Percentiles rank a stretch among this genome's conserved stretches.
phyloP scores from a whole-genome alignment of 30 jellyfish, hydroid and myxozoan genomes.

The Morbakka virulenta region DNA sequence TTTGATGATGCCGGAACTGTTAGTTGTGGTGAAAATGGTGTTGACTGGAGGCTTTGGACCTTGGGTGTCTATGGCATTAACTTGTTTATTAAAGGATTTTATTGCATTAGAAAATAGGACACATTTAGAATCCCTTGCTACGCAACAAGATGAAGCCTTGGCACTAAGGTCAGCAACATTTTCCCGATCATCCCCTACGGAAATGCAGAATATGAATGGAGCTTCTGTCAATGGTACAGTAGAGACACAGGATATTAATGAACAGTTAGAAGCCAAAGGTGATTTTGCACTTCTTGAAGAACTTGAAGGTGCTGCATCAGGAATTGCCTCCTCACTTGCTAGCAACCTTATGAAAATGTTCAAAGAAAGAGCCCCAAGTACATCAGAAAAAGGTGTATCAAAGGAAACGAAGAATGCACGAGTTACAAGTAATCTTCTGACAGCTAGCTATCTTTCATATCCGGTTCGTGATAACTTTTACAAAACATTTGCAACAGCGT shows the following conservation, averaged over 20 bases:
- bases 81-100: neutral
- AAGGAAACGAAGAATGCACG: neutral
- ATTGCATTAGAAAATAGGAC: neutral
- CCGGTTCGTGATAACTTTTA: neutral
- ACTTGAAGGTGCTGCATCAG: conserved; percentile 3
- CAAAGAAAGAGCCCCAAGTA: conserved; percentile 30
- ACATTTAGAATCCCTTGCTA: neutral
- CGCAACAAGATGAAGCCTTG: neutral
- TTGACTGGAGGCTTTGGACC: neutral
- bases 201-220: neutral
- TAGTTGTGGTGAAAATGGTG: neutral
- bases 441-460: neutral
- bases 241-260: neutral
- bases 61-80: neutral
- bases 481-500: neutral
- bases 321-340: conserved; percentile 56
- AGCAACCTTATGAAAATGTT: conserved; percentile 43
- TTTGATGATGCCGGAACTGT: neutral
- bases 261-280: neutral
- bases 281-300: neutral
- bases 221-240: neutral
- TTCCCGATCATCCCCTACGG: too few species aligned
- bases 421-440: neutral
- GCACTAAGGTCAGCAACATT: neutral
- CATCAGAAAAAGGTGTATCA: neutral